Conservation (phyloP, 1,140 invertebrate species). For the Drosophila mauritiana region DNA sequence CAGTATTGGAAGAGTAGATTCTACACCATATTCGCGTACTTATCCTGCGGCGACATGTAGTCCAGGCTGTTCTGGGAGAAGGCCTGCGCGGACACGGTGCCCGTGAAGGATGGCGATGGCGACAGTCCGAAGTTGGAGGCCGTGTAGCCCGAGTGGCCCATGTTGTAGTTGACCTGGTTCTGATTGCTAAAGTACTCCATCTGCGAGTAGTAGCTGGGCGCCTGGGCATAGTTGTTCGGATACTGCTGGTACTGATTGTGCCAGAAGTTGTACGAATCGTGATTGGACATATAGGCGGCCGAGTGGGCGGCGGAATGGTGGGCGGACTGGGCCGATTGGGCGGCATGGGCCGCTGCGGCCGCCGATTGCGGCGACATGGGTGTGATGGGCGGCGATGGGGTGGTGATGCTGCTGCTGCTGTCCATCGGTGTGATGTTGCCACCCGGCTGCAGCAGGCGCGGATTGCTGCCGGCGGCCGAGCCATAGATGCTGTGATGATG, state of each 20-base stretch:
- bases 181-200: slow-evolving; percentile 88
- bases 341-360: slow-evolving; percentile 76
- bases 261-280: slow-evolving; percentile 84
- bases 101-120: slow-evolving; percentile 77
- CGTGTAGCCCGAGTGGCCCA: slow-evolving; percentile 82
- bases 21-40: slow-evolving; percentile 85
- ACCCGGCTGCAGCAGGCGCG: slow-evolving; percentile 79
- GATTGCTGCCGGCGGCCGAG: slow-evolving; percentile 77
- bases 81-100: slow-evolving; percentile 81
- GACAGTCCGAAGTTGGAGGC: slow-evolving; percentile 82
- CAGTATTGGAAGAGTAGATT: slow-evolving; percentile 84
- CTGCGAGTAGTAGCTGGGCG: slow-evolving; percentile 85
- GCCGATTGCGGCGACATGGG: slow-evolving; percentile 85
- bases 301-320: slow-evolving; percentile 73
- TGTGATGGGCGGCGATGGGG: slow-evolving; percentile 88
- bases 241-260: slow-evolving; percentile 85
- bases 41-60: slow-evolving; percentile 85
- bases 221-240: slow-evolving; percentile 87
- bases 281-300: slow-evolving; percentile 83
- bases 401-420: slow-evolving; percentile 88
- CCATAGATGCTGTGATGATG: slow-evolving; percentile 83
- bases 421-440: slow-evolving; percentile 88
- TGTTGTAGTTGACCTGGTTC: slow-evolving; percentile 84
- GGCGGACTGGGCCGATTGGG: slow-evolving; percentile 72
- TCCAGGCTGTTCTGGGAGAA: slow-evolving; percentile 84